Evolutionary conservation across 2,888 invertebrate genomes (phyloP).

Genomic region (Athripsodes cinereus): DNA sequence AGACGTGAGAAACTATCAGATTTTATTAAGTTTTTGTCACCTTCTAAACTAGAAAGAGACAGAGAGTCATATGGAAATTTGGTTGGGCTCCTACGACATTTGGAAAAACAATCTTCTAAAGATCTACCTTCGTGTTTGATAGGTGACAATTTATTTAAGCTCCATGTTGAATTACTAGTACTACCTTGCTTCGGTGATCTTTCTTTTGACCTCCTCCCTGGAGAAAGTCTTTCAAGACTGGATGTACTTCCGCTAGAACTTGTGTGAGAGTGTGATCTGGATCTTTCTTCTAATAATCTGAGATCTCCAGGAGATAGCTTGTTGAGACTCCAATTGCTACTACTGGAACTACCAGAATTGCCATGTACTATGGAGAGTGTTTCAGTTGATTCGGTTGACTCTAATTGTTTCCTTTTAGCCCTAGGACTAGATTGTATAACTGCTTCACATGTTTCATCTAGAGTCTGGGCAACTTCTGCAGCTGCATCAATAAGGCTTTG

Average conservation of each 20-base stretch:
- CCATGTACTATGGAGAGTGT: constrained; percentile 46
- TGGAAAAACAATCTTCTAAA: constrained; percentile 44
- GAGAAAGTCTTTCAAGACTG: constrained; percentile 46
- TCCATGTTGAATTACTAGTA: constrained; percentile 49
- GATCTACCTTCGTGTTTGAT: constrained; percentile 48
- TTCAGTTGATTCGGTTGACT: constrained; percentile 46
- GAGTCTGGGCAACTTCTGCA: constrained; percentile 57
- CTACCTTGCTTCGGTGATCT: constrained; percentile 48
- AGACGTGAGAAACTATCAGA: constrained; percentile 49
- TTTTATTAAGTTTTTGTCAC: constrained; percentile 49
- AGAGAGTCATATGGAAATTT: constrained; percentile 46
- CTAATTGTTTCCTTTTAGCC: constrained; percentile 47
- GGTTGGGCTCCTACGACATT: constrained; percentile 46
- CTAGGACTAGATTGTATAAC: constrained; percentile 59
- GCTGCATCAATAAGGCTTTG: constrained; percentile 58
- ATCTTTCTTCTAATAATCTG: constrained; percentile 44
- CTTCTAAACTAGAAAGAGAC: constrained; percentile 48
- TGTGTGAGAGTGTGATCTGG: constrained; percentile 46
- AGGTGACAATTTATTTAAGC: constrained; percentile 44
- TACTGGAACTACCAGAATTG: constrained; percentile 47
- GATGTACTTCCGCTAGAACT: constrained; percentile 50
- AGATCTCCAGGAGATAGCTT: constrained; percentile 49
- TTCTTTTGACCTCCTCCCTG: constrained; percentile 47
- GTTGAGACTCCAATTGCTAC: constrained; percentile 50
- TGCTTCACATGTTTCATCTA: constrained; percentile 64